phyloP scores from a whole-genome alignment of 2,797 vertebrate genomes.

The Menidia menidia region DNA sequence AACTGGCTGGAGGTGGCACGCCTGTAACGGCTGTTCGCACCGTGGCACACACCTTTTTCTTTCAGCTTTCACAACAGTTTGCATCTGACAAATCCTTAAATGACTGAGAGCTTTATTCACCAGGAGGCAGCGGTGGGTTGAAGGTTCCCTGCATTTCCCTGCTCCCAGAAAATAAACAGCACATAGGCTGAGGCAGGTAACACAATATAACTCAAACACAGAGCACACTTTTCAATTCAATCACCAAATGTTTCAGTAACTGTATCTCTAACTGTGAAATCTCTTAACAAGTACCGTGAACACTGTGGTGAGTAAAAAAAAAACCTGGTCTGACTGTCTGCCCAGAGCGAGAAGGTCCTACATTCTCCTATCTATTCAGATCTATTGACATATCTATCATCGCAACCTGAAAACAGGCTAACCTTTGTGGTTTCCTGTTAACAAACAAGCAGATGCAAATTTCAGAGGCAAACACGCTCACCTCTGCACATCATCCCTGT shows the following conservation, averaged over 20 bases:
- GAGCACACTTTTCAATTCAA: neutral
- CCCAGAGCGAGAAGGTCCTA: slow-evolving; percentile 6
- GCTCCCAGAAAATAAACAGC: neutral
- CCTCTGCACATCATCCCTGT: neutral
- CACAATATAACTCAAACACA: neutral
- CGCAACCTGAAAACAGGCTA: neutral
- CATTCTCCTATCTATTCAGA: slow-evolving; percentile 7
- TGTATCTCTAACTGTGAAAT: neutral
- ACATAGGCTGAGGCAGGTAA: neutral
- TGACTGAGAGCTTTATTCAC: slow-evolving; percentile 12
- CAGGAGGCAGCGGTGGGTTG: neutral
- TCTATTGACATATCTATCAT: neutral
- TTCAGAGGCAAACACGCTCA: slow-evolving; percentile 11
- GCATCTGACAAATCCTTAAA: slow-evolving; percentile 23
- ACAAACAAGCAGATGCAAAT: slow-evolving; percentile 47
- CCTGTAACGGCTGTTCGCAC: slow-evolving; percentile 32
- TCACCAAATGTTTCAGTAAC: neutral
- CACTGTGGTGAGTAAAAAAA: neutral
- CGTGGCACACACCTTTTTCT: slow-evolving; percentile 31
- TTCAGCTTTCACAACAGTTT: slow-evolving; percentile 26
- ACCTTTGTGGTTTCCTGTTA: slow-evolving; percentile 12
- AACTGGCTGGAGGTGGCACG: slow-evolving; percentile 18
- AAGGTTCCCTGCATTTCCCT: neutral
- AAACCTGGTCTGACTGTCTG: neutral
- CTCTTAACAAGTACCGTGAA: neutral